Evolutionary conservation across 2,113 vertebrate genomes (phyloP), one percentile per base, ranked within the genome.

Genomic region (Pitta sordida): DNA sequence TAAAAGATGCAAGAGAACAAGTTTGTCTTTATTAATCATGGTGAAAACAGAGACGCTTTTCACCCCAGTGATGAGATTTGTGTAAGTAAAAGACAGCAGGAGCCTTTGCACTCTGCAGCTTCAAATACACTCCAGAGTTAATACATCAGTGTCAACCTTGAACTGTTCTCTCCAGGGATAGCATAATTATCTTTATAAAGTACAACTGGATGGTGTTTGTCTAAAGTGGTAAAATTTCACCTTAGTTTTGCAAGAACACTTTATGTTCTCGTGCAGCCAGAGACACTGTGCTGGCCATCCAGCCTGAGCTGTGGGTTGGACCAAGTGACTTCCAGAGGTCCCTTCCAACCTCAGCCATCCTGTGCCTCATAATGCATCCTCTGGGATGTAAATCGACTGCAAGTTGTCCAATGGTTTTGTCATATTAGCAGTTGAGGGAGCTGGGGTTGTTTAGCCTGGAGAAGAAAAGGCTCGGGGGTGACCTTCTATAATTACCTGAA

Each of bases 81-180:
- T 88, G 70, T 93, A 94, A 76, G 64, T 74, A 58, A 81, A 93
- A 62, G 88, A 62, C 88, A 95, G 86, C 88, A 93, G 92, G 67
- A 91, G 71, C 51, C 69, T 91, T 71, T 0, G 7, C 74, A 67
- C 65, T 84, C 69, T 78, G 48, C 83, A 89, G 85, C 79, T 90
- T 75, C 65, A 53, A 80, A 53, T 71, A 39, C 39, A 41, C 70
- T 90, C 67, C 56, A n/a, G 88, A 83, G 44, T 44, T 69, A 51
- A 83, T 86, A 24, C 52, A 85, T 93, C 86, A 73, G 49, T 93
- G 71, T 90, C 83, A 94, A 36, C 86, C 94, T 90, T 91, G 86
- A 85, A 69, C 62, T 2, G 3, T 20, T 91, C 83, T 90, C 91
- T 69, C 75, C 86, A 83, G 88, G 83, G 58, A 44, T 21, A 69